Percentiles rank a stretch among this genome's conserved stretches.
phyloP scores from a whole-genome alignment of 2,113 vertebrate species.

The Pachyramphus minor region DNA sequence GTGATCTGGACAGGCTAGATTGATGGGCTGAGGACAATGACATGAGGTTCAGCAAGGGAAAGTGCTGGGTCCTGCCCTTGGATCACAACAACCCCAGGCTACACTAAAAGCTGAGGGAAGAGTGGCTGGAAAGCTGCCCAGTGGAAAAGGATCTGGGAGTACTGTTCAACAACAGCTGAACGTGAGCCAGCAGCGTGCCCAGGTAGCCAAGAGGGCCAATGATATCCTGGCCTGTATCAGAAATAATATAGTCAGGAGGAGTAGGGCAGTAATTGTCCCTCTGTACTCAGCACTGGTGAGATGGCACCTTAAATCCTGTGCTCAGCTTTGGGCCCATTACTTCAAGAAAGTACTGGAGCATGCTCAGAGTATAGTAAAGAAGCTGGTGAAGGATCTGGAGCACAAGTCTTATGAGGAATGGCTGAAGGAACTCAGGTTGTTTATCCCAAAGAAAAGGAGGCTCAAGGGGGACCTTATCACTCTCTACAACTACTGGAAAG shows the following conservation, averaged over 20 bases:
- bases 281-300: not conserved
- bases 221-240: not conserved
- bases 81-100: not conserved
- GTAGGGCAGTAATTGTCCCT: not conserved
- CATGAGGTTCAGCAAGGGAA: not conserved
- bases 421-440: not conserved
- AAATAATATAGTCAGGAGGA: not conserved
- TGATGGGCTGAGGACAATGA: not conserved
- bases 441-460: not conserved
- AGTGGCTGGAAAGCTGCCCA: not conserved
- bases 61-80: not conserved
- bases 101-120: not conserved
- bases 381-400: not conserved
- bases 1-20: not conserved
- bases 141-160: not conserved
- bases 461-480: not conserved
- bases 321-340: not conserved
- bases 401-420: not conserved
- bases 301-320: fast-evolving
- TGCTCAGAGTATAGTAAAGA: not conserved
- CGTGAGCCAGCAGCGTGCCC: not conserved
- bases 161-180: not conserved
- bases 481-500: not conserved
- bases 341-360: not conserved
- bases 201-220: not conserved